Percentiles rank a stretch among this genome's conserved stretches.
These are phyloP conservation scores for Montifringilla adamsi DNA, from an alignment of 2,113 vertebrate genomes.

Conservation along the genomic window DNA sequence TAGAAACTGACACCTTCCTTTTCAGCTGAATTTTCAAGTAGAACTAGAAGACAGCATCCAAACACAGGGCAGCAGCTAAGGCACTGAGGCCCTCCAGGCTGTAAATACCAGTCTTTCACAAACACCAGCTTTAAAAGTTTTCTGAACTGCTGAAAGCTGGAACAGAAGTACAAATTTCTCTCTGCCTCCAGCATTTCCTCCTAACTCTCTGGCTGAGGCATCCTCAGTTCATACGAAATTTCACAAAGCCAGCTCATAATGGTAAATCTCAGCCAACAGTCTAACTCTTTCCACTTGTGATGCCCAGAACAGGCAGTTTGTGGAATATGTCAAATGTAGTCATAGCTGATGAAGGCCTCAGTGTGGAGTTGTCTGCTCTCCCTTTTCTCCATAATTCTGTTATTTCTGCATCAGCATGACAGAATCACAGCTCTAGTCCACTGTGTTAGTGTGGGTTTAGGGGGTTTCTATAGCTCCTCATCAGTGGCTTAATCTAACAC, in stretches of 20 bases:
- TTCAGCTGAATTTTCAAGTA: neutral
- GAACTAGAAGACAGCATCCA: neutral
- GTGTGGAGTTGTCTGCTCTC: neutral
- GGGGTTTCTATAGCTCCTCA: neutral
- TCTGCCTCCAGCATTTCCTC: neutral
- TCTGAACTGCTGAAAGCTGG: neutral
- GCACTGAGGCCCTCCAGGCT: neutral
- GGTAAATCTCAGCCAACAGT: neutral
- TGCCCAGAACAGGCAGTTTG: neutral
- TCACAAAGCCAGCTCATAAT: neutral
- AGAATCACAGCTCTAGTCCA: neutral
- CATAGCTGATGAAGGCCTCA: neutral
- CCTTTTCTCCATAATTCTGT: neutral
- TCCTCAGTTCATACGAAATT: neutral
- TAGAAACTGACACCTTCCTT: neutral
- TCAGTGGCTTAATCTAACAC: neutral
- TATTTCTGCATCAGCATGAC: neutral
- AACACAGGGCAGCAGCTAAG: neutral
- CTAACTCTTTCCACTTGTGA: constrained; percentile 1
- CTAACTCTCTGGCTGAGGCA: neutral
- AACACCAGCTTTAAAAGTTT: neutral
- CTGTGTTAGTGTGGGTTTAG: neutral
- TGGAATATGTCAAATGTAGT: neutral
- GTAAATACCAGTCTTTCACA: neutral
- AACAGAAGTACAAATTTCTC: neutral